Evolutionary conservation across 2,888 invertebrate species (phyloP), one percentile per base, ranked within the genome.

Genomic region (Mimachlamys varia): DNA sequence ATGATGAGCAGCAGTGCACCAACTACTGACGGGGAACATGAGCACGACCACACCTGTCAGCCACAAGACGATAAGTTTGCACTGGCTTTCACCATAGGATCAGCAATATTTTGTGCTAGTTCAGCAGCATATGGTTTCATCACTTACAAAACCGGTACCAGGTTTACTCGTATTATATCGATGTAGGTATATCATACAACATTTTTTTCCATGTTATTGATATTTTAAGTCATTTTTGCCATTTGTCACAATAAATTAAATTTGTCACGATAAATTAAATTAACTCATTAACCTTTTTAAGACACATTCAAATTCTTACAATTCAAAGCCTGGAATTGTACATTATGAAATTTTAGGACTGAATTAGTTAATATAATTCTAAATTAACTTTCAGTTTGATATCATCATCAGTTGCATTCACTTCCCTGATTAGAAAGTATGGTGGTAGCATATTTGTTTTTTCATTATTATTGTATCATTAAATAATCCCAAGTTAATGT

Each of bases 101-200:
- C 94, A 22, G 93, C 93, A 3, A 88, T 95, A 89, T 95, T 95
- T 88, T 94, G 94, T 93, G 93, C 93, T 22, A 94, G 94, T 19
- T 94, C 94, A 93, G 94, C 94, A 15, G 91, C 93, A n/a, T 90
- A 95, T 89, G 95, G 95, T 10, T 94, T 94, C 88, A 91, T 95
- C 90, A 94, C 93, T 90, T 95, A 92, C 91, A 94, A 93, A 89
- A 95, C 93, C 91, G 95, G 95, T 19, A 95, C 94, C 5, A 91
- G 95, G 58, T 90, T 94, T 10, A 93, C 95, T 27, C 91, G 95
- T 87, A 50, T 95, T 12, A 90, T 92, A 44, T 91, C 95, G 2
- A 91, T 94, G 95, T 95, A 93, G 94, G 95, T 93, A 62, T 37
- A 33, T 19, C 15, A 37, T 27, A 13, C 0, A 33, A 13, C 33